Conservation (phyloP, 92 coral and sea anemone genomes). For the Palythoa heliodiscus region DNA sequence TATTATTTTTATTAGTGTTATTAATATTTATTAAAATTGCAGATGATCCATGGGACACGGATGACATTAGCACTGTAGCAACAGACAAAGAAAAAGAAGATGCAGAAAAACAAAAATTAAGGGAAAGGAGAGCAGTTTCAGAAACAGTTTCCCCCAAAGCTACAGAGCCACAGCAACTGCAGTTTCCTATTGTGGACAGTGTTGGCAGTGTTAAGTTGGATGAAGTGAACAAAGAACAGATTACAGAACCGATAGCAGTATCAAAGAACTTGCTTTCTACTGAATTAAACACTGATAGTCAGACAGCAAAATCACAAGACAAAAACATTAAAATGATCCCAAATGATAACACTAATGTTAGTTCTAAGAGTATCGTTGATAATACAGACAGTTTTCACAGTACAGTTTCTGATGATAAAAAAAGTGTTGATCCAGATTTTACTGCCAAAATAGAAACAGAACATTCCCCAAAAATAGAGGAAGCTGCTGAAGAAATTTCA, state of each 20-base stretch:
- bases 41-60: constrained; percentile 55
- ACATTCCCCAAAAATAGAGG: neutral
- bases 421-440: neutral
- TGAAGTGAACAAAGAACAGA: neutral
- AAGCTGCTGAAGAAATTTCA: neutral
- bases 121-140: neutral
- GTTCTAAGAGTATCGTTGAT: neutral
- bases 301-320: neutral
- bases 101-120: neutral
- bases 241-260: neutral
- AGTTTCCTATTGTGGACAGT: neutral
- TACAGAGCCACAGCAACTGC: constrained; percentile 1
- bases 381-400: neutral
- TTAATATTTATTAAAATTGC: neutral
- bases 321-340: neutral
- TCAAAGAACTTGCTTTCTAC: neutral
- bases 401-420: neutral
- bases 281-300: neutral
- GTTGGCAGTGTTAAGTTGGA: neutral
- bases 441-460: neutral
- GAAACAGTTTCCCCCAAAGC: neutral
- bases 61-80: constrained; percentile 12
- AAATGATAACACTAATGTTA: neutral
- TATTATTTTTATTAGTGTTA: no score
- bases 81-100: neutral